phyloP scores from a whole-genome alignment of 2,113 vertebrate species.

The Scalopus aquaticus region DNA sequence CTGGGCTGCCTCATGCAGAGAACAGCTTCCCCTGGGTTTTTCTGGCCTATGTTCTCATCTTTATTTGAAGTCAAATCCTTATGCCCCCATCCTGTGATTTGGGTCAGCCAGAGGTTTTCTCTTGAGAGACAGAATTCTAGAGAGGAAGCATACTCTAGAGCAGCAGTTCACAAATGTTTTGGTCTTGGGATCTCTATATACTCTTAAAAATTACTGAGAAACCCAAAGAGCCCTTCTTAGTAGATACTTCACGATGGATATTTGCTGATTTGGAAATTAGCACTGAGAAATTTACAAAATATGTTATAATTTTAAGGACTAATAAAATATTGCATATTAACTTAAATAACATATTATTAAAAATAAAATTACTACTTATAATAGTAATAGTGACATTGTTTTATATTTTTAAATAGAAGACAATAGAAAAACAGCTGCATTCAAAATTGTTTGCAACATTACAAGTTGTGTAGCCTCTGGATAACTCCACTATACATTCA shows the following conservation, averaged over 20 bases:
- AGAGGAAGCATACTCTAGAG: neutral
- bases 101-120: neutral
- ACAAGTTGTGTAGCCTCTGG: neutral
- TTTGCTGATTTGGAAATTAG: conserved; percentile 13
- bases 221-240: neutral
- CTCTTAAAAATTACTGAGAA: neutral
- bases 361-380: neutral
- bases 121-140: neutral
- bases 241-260: neutral
- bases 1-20: neutral
- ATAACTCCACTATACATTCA: neutral
- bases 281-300: neutral
- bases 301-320: neutral
- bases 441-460: neutral
- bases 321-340: neutral
- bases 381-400: neutral
- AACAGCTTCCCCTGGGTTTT: neutral
- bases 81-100: neutral
- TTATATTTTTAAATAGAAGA: neutral
- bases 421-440: neutral
- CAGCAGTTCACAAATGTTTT: neutral
- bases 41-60: neutral
- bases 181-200: neutral
- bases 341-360: neutral
- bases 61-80: neutral